phyloP scores from a whole-genome alignment of 1,140 invertebrate species.

The Panagrolaimus sp. region DNA sequence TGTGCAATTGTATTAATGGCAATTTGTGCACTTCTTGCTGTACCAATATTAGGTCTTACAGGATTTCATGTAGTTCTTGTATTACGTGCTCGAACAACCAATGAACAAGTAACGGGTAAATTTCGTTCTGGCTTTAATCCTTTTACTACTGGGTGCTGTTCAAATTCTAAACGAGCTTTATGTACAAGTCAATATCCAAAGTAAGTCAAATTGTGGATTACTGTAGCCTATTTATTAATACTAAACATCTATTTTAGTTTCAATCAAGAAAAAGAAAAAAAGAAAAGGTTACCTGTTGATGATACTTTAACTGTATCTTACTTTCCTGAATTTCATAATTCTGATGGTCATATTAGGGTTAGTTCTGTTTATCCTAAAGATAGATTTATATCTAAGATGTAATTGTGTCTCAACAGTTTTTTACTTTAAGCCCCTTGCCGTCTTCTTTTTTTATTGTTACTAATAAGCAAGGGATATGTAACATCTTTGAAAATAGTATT shows the following conservation, averaged over 20 bases:
- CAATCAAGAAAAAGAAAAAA: not conserved
- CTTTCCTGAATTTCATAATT: slow-evolving; percentile 3
- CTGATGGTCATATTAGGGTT: not conserved
- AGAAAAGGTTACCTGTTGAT: not conserved
- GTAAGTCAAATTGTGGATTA: slow-evolving; percentile 11
- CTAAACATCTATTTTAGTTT: slow-evolving; percentile 9
- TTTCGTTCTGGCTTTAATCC: slow-evolving; percentile 57
- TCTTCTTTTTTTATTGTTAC: too few species aligned
- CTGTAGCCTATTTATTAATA: not conserved
- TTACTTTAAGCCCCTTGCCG: too few species aligned
- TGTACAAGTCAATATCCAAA: slow-evolving; percentile 43
- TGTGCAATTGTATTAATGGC: slow-evolving; percentile 77
- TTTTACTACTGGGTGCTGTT: slow-evolving; percentile 47
- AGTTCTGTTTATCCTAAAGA: not conserved
- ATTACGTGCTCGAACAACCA: slow-evolving; percentile 94
- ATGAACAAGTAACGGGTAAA: slow-evolving; percentile 75
- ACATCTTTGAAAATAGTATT: too few species aligned
- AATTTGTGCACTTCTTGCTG: slow-evolving; percentile 78
- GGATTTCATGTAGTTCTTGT: slow-evolving; percentile 95
- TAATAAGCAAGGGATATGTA: too few species aligned
- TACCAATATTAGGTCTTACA: slow-evolving; percentile 93
- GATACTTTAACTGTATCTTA: slow-evolving; percentile 5
- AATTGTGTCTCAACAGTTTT: too few species aligned
- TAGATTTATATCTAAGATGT: too few species aligned
- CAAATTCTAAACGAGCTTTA: slow-evolving; percentile 33